Evolutionary conservation across 2,113 vertebrate genomes (phyloP), one percentile per base, ranked within the genome.

Genomic region (Colistium nudipinnis): DNA sequence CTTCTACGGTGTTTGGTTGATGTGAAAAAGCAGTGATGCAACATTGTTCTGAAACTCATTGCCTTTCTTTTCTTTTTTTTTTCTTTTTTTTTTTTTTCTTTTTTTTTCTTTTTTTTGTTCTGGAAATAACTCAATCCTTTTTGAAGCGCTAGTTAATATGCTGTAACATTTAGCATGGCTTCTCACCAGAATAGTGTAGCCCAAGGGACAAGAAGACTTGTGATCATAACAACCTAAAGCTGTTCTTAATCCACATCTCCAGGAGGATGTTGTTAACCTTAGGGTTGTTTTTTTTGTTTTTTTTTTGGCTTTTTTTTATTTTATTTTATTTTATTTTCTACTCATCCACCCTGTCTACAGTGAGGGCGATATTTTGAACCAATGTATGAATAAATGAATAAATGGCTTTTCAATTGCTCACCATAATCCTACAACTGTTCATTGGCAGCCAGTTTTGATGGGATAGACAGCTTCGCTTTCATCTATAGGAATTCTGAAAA

Each of bases 151-250:
- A 96, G 94, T 95, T 97, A 88, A 92, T 91, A 95, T 93, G 97
- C 97, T 98, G 96, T 97, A 97, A 98, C 95, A 96, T 98, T 97
- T 98, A 98, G 97, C 97, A 98, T 98, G 97, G 97, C 97, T 98
- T 98, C 95, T 97, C 96, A 96, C 94, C 94, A 92, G 92, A 94
- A 93, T 96, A 96, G 96, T 95, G 94, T 96, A 95, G 96, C 95
- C 94, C 93, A 76, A 86, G 93, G 88, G 84, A n/a, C n/a, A n/a
- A n/a, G n/a, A 90, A 85, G 88, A 89, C 90, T 87, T 87, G 81
- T 84, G 90, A 90, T 90, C 82, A 87, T 93, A 91, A 93, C 87
- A 87, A 93, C 94, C 92, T 88, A 85, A 93, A 93, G 92, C 93
- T 95, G 94, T 94, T 92, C 84, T 86, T 89, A 82, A 91, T 91